Conservation (phyloP, 2,113 vertebrate genomes). For the Oreocharis arfaki region DNA sequence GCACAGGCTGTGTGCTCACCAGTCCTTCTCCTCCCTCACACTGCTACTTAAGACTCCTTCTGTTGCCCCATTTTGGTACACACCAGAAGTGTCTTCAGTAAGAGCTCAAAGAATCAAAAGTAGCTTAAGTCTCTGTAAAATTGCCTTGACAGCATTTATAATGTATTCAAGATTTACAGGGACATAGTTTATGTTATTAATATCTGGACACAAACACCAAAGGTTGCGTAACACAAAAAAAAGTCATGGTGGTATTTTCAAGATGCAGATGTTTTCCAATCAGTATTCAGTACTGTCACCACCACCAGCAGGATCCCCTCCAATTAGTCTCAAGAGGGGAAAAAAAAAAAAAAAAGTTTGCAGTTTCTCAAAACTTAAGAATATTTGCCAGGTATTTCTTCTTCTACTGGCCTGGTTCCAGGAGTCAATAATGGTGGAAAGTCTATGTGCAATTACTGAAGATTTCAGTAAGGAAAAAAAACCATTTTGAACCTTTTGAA, state of each 20-base stretch:
- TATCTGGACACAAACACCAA: not conserved
- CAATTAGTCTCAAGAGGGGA: not conserved
- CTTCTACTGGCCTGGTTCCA: not conserved
- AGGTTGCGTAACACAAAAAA: not conserved
- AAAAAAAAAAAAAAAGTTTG: not conserved
- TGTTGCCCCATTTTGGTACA: not conserved
- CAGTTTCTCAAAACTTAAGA: not conserved
- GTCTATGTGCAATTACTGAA: not conserved
- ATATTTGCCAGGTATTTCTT: not conserved
- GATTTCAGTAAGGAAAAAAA: not conserved
- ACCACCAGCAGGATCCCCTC: not conserved
- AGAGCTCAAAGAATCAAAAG: not conserved
- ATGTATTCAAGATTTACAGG: not conserved
- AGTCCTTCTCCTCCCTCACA: not conserved
- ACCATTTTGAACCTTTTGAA: not conserved
- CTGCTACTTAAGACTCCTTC: not conserved
- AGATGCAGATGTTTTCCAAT: not conserved
- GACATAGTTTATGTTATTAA: not conserved
- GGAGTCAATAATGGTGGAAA: not conserved
- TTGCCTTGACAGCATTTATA: not conserved
- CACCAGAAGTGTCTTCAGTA: not conserved
- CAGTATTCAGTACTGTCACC: not conserved
- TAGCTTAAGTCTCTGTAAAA: not conserved
- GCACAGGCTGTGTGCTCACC: not conserved
- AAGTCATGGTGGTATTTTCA: not conserved